Base-by-base conservation (phyloP, 2,113 vertebrate species). In the Centropus unirufus region DNA sequence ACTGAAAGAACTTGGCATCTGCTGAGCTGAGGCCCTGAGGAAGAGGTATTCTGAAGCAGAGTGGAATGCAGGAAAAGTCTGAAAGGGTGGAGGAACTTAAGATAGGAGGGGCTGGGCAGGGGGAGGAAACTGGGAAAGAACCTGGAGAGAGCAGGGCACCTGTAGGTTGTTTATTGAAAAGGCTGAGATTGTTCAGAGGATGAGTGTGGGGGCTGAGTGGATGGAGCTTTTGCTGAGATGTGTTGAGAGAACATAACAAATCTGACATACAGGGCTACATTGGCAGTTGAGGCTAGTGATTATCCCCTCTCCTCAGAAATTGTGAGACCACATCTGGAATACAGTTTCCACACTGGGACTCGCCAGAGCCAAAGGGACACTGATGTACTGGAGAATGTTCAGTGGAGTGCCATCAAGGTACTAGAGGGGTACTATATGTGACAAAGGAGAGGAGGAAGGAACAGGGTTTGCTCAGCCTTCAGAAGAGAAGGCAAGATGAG, bases 371-470 rank as follows among this genome's bases (percentile, higher is more conserved):
- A 10, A 13, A 54, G 14, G 6, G 22, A 2, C 16, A 17, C 29
- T 46, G 39, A 73, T 36, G n/a, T 30, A 9, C 32, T 30, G 20
- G 18, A 26, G n/a, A n/a, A 15, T 11, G 39, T 74, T 67, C 61
- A 54, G 1, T 54, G 11, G 17, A 67, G 52, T 16, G 6, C 74
- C 7, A 9, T n/a, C 32, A 52, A 29, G 42, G 23, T 34, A 40
- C 34, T 40, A 62, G 70, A 30, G 18, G 26, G 13, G 14, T 77
- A 59, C 14, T 40, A 10, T 14, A 23, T 4, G 2, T n/a, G 30
- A 32, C 0, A 1, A 57, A 58, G 40, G 21, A 68, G 47, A 42
- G 40, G 11, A 1, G 1, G 30, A 70, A 10, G 12, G 12, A 63
- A 24, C 9, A n/a, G 63, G 8, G 8, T 55, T 91, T 86, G 29